Conservation (phyloP, 2,113 vertebrate genomes). For the Elephantulus edwardii region DNA sequence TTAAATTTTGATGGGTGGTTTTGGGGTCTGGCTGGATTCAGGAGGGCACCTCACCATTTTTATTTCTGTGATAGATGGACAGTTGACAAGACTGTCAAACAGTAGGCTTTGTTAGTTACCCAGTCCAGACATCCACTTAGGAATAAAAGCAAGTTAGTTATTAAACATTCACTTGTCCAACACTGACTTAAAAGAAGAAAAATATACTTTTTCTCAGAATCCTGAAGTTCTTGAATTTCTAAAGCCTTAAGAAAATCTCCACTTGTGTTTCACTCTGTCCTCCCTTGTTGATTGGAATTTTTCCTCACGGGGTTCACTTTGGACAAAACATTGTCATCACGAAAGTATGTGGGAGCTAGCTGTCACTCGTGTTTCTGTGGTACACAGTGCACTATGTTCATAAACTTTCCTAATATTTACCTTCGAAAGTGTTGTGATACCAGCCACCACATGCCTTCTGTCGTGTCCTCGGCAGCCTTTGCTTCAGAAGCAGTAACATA, state of each 20-base stretch:
- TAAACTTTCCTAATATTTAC: slow-evolving; percentile 49
- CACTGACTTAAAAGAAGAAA: slow-evolving; percentile 10
- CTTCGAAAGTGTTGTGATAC: neutral
- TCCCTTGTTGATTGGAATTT: neutral
- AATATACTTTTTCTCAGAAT: neutral
- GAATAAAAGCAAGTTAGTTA: slow-evolving; percentile 43
- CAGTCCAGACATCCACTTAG: slow-evolving; percentile 15
- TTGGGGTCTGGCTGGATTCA: slow-evolving; percentile 22
- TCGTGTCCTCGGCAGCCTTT: neutral
- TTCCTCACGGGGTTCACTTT: neutral
- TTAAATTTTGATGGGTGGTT: neutral
- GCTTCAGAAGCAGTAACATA: neutral
- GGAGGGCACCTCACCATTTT: neutral
- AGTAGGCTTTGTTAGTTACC: neutral
- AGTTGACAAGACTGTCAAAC: neutral
- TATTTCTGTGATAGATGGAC: neutral
- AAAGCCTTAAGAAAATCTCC: neutral
- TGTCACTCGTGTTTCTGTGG: neutral
- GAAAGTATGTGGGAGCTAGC: neutral
- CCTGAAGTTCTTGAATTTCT: slow-evolving; percentile 24
- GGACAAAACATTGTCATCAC: neutral
- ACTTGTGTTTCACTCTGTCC: neutral
- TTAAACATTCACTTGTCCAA: slow-evolving; percentile 40
- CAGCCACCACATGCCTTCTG: neutral
- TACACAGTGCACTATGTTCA: neutral